Evolutionary conservation across 2,888 invertebrate species (phyloP), one percentile per base, ranked within the genome.

Genomic region (Drosophila setosimentum): DNA sequence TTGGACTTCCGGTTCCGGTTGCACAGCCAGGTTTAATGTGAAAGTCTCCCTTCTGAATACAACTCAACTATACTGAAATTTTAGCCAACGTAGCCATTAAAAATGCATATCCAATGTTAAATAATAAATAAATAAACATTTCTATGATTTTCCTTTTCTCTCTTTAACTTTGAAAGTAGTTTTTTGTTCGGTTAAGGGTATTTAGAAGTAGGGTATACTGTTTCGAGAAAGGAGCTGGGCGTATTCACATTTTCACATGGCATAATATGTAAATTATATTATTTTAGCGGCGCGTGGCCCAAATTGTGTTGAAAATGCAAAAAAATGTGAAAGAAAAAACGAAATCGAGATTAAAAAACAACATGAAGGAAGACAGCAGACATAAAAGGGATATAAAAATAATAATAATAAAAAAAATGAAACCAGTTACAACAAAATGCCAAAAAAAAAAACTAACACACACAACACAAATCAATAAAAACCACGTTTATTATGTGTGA

Each of bases 191-290:
- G n/a, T n/a, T n/a, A n/a, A n/a, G n/a, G n/a, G 2, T 24, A 24
- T 35, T 27, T 2, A 1, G 11, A 11, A 18, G 1, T 13, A 45
- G 45, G 45, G 45, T 16, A 8, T 45, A 1, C 18, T 13, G 2
- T 16, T 45, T 45, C 4, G 13, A 16, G 11, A 8, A 8, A 27
- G 11, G 2, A n/a, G 59, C n/a, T 24, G 27, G 18, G 5, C 27
- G 33, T 24, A 3, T 18, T 11, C 65, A 59, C 54, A 60, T 67
- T 57, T 71, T 60, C 42, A 55, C 50, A 24, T 69, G 83, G 64
- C 63, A 82, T 60, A 73, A 80, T 83, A 89, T 82, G 84, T 68
- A 82, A 81, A 82, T 82, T 83, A 62, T 69, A 42, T 64, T 45
- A 58, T 66, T 74, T 45, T 40, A 68, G 63, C 48, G 69, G 55